phyloP scores from a whole-genome alignment of 2,797 vertebrate genomes.

The Melanogrammus aeglefinus region DNA sequence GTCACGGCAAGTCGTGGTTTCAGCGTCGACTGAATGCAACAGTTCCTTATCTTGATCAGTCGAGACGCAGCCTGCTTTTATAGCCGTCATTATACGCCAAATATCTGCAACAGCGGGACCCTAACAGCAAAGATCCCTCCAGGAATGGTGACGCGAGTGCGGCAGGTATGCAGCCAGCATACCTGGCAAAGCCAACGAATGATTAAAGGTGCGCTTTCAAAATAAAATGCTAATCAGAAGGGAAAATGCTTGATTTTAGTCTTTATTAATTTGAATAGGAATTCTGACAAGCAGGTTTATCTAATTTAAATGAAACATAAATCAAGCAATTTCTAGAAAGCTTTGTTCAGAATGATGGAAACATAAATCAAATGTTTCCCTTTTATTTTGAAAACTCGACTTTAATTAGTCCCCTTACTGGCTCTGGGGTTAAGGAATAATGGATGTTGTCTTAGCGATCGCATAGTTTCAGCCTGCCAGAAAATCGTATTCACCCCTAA shows the following conservation, averaged over 20 bases:
- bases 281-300: background rate
- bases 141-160: slow-evolving; percentile 38
- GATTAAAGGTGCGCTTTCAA: slow-evolving; percentile 36
- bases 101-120: slow-evolving; percentile 46
- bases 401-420: slow-evolving; percentile 51
- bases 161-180: slow-evolving; percentile 37
- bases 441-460: slow-evolving; percentile 44
- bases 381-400: slow-evolving; percentile 31
- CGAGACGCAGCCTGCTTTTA: slow-evolving; percentile 48
- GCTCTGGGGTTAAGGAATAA: slow-evolving; percentile 46
- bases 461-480: slow-evolving; percentile 33
- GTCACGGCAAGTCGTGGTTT: background rate
- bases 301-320: background rate
- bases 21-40: background rate
- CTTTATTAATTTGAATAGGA: background rate
- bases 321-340: slow-evolving; percentile 18
- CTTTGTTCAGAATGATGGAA: slow-evolving; percentile 47
- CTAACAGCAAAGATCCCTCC: slow-evolving; percentile 32
- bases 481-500: slow-evolving; percentile 46
- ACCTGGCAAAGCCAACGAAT: slow-evolving; percentile 42
- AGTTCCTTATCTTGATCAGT: slow-evolving; percentile 43
- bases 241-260: background rate
- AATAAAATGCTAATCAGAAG: slow-evolving; percentile 19
- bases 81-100: slow-evolving; percentile 56
- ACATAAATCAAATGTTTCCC: slow-evolving; percentile 60